Evolutionary conservation across 2,888 invertebrate species (phyloP), one percentile per base, ranked within the genome.

Genomic region (Abrostola triplasia): DNA sequence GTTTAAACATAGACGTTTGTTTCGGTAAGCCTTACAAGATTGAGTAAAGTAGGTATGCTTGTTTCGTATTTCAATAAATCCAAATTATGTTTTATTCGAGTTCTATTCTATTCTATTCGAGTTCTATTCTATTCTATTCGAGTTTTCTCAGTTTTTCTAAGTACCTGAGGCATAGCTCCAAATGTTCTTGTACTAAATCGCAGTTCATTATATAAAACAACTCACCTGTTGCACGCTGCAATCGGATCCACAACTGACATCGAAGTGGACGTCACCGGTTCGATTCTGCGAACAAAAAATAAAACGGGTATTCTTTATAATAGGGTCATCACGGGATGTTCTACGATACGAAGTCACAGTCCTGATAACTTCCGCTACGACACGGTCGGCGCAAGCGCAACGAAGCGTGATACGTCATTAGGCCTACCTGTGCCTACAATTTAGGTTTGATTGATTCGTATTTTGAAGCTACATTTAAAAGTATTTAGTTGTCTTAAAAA

Each of bases 171-270:
- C 24, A 24, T 2, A 24, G 24, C 24, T 24, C 1, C 1, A 24
- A 24, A 24, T 24, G 1, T 24, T 24, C 1, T 24, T 24, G 24
- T 1, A 24, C 24, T 24, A 1, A 24, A 4, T 24, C 1, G 24
- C 4, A 24, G 24, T 24, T 24, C 24, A 24, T 24, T 1, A 24
- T 24, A 24, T 24, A 24, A 24, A 36, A 40, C n/a, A 35, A 52
- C 67, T 67, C 69, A 97, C 97, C 95, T 97, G 97, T 88, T 96
- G 95, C 64, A 96, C 95, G 87, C 96, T 96, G 92, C 97, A 97
- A 69, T 96, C 96, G 44, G 95, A 95, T 41, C 96, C 96, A 82
- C 97, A 97, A 73, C 96, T 96, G 57, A 96, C 96, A 84, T 96
- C 96, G 79, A 96, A 96, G 82, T 95, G 96, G n/a, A 95, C 95